Conservation (phyloP, 35 echinoderm and acorn worm species). For the Patiria miniata region DNA sequence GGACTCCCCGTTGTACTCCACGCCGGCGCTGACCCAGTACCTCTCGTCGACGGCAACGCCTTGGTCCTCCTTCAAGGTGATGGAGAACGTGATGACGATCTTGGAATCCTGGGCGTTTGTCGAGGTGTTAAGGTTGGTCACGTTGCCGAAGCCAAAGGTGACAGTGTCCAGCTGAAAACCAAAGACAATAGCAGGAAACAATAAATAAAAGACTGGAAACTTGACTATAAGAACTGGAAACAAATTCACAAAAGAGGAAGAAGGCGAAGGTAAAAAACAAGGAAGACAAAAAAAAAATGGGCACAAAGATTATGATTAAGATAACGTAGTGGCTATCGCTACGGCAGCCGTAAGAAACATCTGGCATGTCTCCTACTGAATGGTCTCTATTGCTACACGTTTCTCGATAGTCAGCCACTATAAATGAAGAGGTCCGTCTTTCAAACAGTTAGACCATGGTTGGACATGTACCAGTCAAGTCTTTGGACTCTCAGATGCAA, state of each 20-base stretch:
- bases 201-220: not conserved
- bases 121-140: not conserved
- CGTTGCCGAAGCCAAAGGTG: not conserved
- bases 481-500: no score
- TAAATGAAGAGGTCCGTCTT: no score
- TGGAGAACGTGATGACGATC: constrained; percentile 4
- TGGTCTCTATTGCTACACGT: no score
- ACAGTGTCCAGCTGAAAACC: constrained; percentile 26
- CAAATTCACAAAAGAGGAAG: no score
- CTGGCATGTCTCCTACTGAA: no score
- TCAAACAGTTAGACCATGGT: no score
- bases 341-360: no score
- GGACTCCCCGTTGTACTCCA: not conserved
- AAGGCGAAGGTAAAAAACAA: no score
- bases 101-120: not conserved
- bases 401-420: no score
- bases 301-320: not conserved
- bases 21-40: constrained; percentile 28
- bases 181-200: not conserved
- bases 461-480: no score
- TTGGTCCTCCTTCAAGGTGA: constrained; percentile 14
- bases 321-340: no score
- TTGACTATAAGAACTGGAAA: no score
- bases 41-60: not conserved
- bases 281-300: not conserved